Evolutionary conservation across 2,113 vertebrate genomes (phyloP), one percentile per base, ranked within the genome.

Genomic region (Cinclus cinclus): DNA sequence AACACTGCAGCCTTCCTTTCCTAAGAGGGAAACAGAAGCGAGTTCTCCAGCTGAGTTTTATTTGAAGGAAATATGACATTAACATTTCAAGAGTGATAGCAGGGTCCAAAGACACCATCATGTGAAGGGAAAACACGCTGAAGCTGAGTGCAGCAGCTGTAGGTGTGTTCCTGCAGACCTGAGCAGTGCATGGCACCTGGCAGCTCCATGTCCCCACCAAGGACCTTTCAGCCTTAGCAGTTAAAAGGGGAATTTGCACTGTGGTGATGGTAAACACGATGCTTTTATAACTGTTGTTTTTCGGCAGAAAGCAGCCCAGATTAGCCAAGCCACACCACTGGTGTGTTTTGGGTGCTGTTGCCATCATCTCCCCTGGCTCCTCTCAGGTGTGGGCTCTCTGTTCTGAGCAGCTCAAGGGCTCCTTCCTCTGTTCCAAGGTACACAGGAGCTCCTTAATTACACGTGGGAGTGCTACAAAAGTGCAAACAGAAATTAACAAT

Each of bases 141-240:
- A 11, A 81, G 67, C 55, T 2, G 7, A 49, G 75, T 5, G 53
- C 59, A 62, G 63, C 24, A 44, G 69, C 47, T 1, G 6, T 9
- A 15, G 52, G 28, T 28, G 3, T 4, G 15, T 52, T 58, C 74
- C 52, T 50, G 30, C 8, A 23, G 64, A 30, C 1, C 46, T 23
- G 59, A 80, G 27, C 27, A 15, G 31, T 0, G 33, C 0, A 0
- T 4, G 35, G n/a, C n/a, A 46, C 12, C 30, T 0, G 0, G 9
- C 62, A 56, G 46, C 58, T 35, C 56, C 3, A 1, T 1, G 1
- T n/a, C 9, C 21, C 41, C 84, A 41, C 27, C 63, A 19, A 46
- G 52, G 55, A 35, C 73, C 42, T 12, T 63, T 22, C 65, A 74
- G 27, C 75, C 75, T 46, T 7, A 14, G 49, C 33, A 73, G 31